Percentiles rank a stretch among this genome's conserved stretches.
These are phyloP conservation scores for Diabrotica virgifera DNA, from an alignment of 1,140 invertebrate species.

Conservation along the genomic window DNA sequence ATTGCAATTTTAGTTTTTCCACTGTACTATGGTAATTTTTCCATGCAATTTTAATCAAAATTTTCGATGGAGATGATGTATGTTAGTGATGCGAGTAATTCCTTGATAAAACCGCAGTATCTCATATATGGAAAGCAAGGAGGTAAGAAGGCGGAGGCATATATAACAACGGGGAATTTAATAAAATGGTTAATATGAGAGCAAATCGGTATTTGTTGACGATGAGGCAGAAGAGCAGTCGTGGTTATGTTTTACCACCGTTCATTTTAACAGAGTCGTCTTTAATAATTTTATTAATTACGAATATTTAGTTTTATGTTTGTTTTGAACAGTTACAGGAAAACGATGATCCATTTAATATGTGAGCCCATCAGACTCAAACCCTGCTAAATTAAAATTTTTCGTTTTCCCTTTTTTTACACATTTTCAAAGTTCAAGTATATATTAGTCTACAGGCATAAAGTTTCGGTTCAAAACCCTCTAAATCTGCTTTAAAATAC, in stretches of 20 bases:
- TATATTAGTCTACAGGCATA: too few relatives aligned
- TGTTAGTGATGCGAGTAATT: slow-evolving; percentile 2
- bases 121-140: slow-evolving; percentile 2
- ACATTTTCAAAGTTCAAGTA: too few relatives aligned
- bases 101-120: slow-evolving; percentile 2
- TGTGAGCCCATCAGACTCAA: too few relatives aligned
- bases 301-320: too few relatives aligned
- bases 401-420: too few relatives aligned
- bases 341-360: too few relatives aligned
- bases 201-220: neutral
- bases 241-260: neutral
- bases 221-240: neutral
- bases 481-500: too few relatives aligned
- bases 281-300: neutral
- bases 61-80: neutral
- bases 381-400: too few relatives aligned
- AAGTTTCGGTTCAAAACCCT: too few relatives aligned
- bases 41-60: neutral
- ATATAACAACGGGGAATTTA: slow-evolving; percentile 2
- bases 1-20: too few relatives aligned
- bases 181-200: slow-evolving; percentile 3
- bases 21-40: neutral
- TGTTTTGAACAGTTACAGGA: too few relatives aligned
- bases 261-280: neutral
- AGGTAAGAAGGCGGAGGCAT: neutral